Evolutionary conservation across 2,797 vertebrate species (phyloP).

Genomic region (Enteromius mattozi): DNA sequence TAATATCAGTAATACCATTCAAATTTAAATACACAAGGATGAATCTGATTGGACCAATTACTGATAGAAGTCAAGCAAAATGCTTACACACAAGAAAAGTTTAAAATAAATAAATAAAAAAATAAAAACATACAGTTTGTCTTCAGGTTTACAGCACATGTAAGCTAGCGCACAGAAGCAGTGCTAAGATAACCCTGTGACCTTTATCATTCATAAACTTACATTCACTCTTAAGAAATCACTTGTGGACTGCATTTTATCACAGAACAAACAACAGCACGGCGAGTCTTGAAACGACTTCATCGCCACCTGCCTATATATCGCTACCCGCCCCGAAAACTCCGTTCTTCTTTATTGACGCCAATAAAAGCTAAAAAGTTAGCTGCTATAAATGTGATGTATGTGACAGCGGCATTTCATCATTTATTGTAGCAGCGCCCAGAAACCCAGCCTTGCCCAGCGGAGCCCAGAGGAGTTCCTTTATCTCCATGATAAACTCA

Average conservation of each 20-base stretch:
- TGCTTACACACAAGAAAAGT: not conserved
- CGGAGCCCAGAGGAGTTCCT: constrained; percentile 82
- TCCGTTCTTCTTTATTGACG: constrained; percentile 74
- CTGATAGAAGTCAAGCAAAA: not conserved
- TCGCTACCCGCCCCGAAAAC: constrained; percentile 59
- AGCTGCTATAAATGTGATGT: constrained; percentile 79
- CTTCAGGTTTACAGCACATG: constrained; percentile 72
- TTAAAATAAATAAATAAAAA: no score
- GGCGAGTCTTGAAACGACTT: constrained; percentile 53
- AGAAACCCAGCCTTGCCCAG: constrained; percentile 79
- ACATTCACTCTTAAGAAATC: constrained; percentile 69
- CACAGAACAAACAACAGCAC: constrained; percentile 72
- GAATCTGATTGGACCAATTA: not conserved
- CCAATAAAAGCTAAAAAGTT: constrained; percentile 77
- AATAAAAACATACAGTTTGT: not conserved
- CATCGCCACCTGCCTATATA: constrained; percentile 71
- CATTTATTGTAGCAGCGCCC: constrained; percentile 79
- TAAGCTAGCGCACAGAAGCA: constrained; percentile 68
- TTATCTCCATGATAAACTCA: constrained; percentile 86
- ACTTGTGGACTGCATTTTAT: constrained; percentile 73
- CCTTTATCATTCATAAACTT: constrained; percentile 69
- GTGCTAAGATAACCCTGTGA: constrained; percentile 71
- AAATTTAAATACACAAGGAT: not conserved
- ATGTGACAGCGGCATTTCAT: constrained; percentile 84
- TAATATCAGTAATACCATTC: not conserved